Evolutionary conservation across 2,888 invertebrate species (phyloP), one percentile per base, ranked within the genome.

Genomic region (Argyresthia albistria): DNA sequence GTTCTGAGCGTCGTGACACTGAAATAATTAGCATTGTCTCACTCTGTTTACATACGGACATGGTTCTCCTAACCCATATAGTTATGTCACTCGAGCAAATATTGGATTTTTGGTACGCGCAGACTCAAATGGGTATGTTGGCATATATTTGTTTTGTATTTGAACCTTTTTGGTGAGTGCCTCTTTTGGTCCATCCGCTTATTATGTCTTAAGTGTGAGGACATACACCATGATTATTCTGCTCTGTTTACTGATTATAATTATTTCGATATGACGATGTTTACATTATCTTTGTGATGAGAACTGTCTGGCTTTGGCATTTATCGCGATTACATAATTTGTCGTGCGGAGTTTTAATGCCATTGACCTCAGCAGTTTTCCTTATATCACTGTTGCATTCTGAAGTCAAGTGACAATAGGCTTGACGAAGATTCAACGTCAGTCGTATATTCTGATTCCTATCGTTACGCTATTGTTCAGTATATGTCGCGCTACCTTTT

Each of bases 401-500:
- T 62, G 36, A 35, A 43, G 14, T 16, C 15, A 58, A 51, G 51
- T 64, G 67, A 78, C 80, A 81, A 80, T 79, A 71, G 75, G 57
- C 61, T 61, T 57, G 64, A 59, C 64, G 64, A 68, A 69, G 66
- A 71, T 67, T 66, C 61, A 70, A 79, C 83, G 81, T 84, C 81
- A 82, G 65, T 61, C 57, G 67, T 72, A 77, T 84, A 25, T 82
- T 80, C 67, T 69, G 79, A 86, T 86, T 80, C 84, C 64, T 80
- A 80, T 82, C 83, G 75, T 79, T 72, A 71, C 57, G 63, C 83
- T 73, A 86, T 86, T 86, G 86, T 86, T 86, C 86, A 76, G 74
- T 81, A 86, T 86, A 86, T 73, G 86, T 86, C 83, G 69, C 81
- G 77, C 58, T 62, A 74, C 73, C 76, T 80, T 84, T 86, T 86